A percentile compares a stretch with the other conserved stretches of the same genome.
Evolutionary conservation across 2,113 vertebrate species (phyloP).

Genomic region (Suricata suricatta): DNA sequence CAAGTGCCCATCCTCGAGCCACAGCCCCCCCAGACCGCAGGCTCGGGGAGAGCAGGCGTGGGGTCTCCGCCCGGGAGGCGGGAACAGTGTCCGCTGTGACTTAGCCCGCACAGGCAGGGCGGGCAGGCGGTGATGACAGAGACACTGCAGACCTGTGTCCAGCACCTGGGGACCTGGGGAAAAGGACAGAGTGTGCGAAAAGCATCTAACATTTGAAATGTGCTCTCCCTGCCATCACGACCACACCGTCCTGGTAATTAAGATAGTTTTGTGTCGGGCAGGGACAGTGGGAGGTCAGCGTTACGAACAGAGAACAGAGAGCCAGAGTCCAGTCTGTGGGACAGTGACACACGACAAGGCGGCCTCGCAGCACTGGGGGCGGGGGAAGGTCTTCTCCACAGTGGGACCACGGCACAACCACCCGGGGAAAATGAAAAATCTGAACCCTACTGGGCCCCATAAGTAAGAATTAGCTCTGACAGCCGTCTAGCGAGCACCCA

Average conservation of each 20-base stretch:
- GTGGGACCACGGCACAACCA: not conserved
- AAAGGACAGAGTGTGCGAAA: too few species aligned
- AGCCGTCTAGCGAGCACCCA: not conserved
- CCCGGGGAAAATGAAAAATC: too few species aligned
- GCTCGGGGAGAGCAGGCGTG: not conserved
- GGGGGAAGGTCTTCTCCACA: not conserved
- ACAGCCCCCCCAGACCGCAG: too few species aligned
- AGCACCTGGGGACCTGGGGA: too few species aligned
- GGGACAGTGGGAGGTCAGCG: accelerated
- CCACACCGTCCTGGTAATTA: accelerated
- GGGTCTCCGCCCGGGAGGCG: too few species aligned
- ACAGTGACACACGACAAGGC: not conserved
- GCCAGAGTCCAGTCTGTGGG: accelerated
- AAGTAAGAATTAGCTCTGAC: not conserved
- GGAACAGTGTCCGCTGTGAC: not conserved
- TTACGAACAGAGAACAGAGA: too few species aligned
- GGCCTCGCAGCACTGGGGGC: not conserved
- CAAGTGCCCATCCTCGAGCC: not conserved
- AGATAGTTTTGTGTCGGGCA: accelerated
- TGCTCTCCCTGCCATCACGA: too few species aligned
- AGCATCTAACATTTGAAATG: too few species aligned
- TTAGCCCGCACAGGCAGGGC: not conserved
- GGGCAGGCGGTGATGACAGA: too few species aligned
- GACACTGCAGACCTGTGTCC: too few species aligned
- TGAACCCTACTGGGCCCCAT: accelerated